These are phyloP conservation scores for Rhabditophanes sp. DNA, from an alignment of 2,888 invertebrate species.

Conservation along the genomic window DNA sequence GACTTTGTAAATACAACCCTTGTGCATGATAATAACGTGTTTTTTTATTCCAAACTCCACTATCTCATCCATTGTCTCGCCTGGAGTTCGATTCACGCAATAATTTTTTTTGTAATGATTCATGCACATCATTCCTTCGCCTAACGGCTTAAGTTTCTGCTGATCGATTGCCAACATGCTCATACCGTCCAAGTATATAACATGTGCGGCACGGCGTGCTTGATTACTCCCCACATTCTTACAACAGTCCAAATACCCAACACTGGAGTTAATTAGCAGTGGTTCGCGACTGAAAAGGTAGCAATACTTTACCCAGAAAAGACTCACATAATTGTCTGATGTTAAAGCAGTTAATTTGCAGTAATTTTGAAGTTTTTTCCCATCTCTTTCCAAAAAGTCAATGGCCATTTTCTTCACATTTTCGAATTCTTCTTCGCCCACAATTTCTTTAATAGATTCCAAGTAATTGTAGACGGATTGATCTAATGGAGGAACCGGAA, in stretches of 20 bases:
- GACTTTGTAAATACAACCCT: conserved; percentile 25
- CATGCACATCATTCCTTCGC: conserved; percentile 26
- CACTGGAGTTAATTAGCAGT: conserved; percentile 23
- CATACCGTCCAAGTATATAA: conserved; percentile 22
- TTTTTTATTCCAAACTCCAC: conserved; percentile 16
- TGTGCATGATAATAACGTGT: conserved; percentile 18
- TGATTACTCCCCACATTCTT: conserved; percentile 16
- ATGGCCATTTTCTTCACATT: background rate
- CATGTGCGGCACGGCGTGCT: conserved; percentile 26
- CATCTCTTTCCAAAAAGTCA: conserved; percentile 16
- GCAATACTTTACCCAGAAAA: conserved; percentile 27
- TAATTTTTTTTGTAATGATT: conserved; percentile 34
- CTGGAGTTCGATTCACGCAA: conserved; percentile 21
- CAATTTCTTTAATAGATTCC: conserved; percentile 18
- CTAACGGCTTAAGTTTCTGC: conserved; percentile 23
- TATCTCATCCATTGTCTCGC: conserved; percentile 17
- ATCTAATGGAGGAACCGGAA: conserved; percentile 23
- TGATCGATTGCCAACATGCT: conserved; percentile 26
- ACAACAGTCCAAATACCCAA: conserved; percentile 21
- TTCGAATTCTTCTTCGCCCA: conserved; percentile 9
- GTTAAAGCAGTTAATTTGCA: conserved; percentile 16
- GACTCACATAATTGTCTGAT: conserved; percentile 25
- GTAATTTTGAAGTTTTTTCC: conserved; percentile 13
- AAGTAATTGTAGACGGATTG: conserved; percentile 26
- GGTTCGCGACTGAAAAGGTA: conserved; percentile 21